Base-by-base conservation (phyloP, 2,113 vertebrate genomes). In the Promerops cafer region DNA sequence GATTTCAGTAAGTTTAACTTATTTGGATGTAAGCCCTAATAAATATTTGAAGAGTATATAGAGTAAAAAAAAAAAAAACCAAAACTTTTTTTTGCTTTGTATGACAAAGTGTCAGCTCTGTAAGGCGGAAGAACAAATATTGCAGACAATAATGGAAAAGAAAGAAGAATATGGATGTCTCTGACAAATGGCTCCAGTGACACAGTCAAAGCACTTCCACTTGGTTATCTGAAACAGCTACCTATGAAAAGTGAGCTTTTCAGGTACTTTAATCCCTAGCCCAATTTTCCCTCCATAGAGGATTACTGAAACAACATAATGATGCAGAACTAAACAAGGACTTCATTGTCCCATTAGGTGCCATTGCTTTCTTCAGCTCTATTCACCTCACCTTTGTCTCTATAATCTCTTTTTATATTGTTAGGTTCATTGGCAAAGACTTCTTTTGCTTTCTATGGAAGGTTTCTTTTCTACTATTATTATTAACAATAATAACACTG, bases 1-100 rank as follows among this genome's bases (percentile, higher is more conserved):
- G 53, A 78, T 75, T 89, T 82, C 31, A 89, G 23, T 28, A 82
- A 69, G 17, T 94, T 96, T 94, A 95, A 75, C 53, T 96, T 69
- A 33, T 33, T 79, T 84, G 49, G 9, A 42, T 71, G 23, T 61
- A 84, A 95, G 53, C 52, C 30, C 27, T 79, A 42, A 56, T 72
- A 84, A 81, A 92, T 83, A 90, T 86, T 93, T 84, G 27, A 75
- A 77, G 6, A 72, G 16, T 22, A 74, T 77, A 71, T 30, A 68
- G 40, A 70, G 35, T 31, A 6, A 54, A 72, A 60, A 33, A 27
- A 37, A 27, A 52, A 21, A 64, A 37, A 39, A n/a, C n/a, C 17
- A 39, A 6, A 31, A 53, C 1, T 2, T 11, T 12, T 59, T 89
- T 72, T 86, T 66, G 21, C 53, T 85, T 71, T 37, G 5, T 35